phyloP scores from a whole-genome alignment of 2,888 invertebrate genomes.

The Ophioninae sp. region DNA sequence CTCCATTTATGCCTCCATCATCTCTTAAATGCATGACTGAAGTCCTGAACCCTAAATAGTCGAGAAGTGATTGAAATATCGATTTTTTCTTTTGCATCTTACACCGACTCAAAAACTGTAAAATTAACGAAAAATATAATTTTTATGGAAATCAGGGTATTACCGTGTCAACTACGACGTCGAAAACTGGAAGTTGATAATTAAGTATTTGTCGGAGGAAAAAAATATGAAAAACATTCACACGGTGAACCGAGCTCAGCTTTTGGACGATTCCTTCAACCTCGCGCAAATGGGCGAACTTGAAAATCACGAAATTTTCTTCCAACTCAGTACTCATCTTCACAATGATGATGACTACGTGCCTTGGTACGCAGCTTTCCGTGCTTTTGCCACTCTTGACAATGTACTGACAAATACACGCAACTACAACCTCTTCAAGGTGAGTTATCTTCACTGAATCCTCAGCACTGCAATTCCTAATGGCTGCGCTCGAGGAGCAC shows the following conservation, averaged over 20 bases:
- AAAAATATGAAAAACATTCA: conserved; percentile 72
- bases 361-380: conserved; percentile 86
- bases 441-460: conserved; percentile 10
- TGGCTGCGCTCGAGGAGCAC: background rate
- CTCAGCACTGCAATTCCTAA: background rate
- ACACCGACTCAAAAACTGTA: too few species aligned
- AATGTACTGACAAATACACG: conserved; percentile 81
- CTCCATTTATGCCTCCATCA: too few species aligned
- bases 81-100: too few species aligned
- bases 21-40: too few species aligned
- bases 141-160: conserved; percentile 69
- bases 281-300: conserved; percentile 81
- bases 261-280: conserved; percentile 82
- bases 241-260: conserved; percentile 82
- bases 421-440: conserved; percentile 82
- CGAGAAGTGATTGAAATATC: too few species aligned
- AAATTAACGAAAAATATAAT: background rate
- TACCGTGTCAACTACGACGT: conserved; percentile 80
- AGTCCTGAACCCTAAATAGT: too few species aligned
- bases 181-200: conserved; percentile 76
- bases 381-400: conserved; percentile 79
- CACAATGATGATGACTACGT: conserved; percentile 84
- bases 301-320: conserved; percentile 79
- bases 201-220: conserved; percentile 63
- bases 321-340: conserved; percentile 83